Percentiles rank a stretch among this genome's conserved stretches.
Conservation (phyloP, 2,113 vertebrate species). For the Myrmophylax atrothorax region DNA sequence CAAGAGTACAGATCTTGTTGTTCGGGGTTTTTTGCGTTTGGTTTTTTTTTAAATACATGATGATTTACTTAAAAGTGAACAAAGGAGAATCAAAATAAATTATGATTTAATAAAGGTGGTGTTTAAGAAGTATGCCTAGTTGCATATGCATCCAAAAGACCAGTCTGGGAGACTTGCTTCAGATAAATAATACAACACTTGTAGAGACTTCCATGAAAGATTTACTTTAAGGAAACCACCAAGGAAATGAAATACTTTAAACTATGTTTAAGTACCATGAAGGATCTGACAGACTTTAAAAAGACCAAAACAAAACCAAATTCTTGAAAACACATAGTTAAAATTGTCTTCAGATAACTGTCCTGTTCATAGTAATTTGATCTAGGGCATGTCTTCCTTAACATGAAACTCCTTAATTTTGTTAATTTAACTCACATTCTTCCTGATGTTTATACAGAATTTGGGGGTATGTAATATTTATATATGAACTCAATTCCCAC, state of each 20-base stretch:
- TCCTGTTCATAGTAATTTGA: background rate
- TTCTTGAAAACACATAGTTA: background rate
- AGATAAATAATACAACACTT: slow-evolving; percentile 61
- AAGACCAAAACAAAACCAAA: background rate
- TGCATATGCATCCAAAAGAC: slow-evolving; percentile 6
- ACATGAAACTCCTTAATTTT: background rate
- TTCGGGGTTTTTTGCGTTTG: no score
- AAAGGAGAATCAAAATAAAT: background rate
- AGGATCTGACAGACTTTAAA: background rate
- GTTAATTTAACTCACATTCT: background rate
- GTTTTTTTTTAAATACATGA: background rate
- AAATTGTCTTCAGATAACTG: background rate
- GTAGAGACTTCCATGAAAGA: slow-evolving; percentile 52
- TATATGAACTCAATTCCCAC: slow-evolving; percentile 39
- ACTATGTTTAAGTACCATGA: slow-evolving; percentile 47
- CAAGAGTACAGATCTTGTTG: background rate
- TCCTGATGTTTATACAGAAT: background rate
- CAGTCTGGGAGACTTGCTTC: slow-evolving; percentile 26
- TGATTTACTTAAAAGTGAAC: background rate
- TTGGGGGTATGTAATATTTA: slow-evolving; percentile 55
- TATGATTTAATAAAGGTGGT: slow-evolving; percentile 8
- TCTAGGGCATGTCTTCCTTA: background rate
- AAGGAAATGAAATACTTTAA: slow-evolving; percentile 61
- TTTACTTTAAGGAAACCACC: slow-evolving; percentile 52
- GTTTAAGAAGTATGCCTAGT: slow-evolving; percentile 12